phyloP scores from a whole-genome alignment of 2,797 vertebrate species.

The Hyperoplus lanceolatus region DNA sequence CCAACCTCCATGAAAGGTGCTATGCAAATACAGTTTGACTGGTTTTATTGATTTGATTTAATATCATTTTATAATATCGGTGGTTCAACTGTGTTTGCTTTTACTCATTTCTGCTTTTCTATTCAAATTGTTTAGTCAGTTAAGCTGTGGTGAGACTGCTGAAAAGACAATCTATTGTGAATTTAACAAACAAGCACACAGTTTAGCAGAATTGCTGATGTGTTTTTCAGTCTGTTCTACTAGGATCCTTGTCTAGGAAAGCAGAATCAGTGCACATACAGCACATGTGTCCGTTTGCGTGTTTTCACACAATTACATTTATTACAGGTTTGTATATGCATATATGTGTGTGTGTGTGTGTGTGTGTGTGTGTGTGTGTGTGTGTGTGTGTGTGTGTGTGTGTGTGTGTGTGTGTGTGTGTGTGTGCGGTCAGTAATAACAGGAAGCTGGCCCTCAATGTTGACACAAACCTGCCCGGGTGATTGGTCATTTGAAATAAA shows the following conservation, averaged over 20 bases:
- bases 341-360: no score
- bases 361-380: no score
- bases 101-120: not conserved
- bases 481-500: slow-evolving; percentile 80
- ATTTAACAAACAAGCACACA: slow-evolving; percentile 11
- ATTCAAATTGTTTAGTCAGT: not conserved
- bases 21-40: not conserved
- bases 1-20: not conserved
- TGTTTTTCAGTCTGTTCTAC: not conserved
- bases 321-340: no score
- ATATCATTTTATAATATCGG: not conserved
- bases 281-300: slow-evolving; percentile 1
- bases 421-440: slow-evolving; percentile 81
- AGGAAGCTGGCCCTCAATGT: slow-evolving; percentile 80
- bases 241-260: slow-evolving; percentile 6
- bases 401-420: slow-evolving; percentile 32
- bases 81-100: not conserved
- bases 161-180: slow-evolving; percentile 19
- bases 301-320: no score
- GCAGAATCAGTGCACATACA: not conserved
- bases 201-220: slow-evolving; percentile 20
- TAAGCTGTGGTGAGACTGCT: not conserved
- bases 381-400: slow-evolving; percentile 61
- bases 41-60: not conserved
- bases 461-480: slow-evolving; percentile 79